Evolutionary conservation across 2,113 vertebrate species (phyloP).

Genomic region (Atractosteus spatula): DNA sequence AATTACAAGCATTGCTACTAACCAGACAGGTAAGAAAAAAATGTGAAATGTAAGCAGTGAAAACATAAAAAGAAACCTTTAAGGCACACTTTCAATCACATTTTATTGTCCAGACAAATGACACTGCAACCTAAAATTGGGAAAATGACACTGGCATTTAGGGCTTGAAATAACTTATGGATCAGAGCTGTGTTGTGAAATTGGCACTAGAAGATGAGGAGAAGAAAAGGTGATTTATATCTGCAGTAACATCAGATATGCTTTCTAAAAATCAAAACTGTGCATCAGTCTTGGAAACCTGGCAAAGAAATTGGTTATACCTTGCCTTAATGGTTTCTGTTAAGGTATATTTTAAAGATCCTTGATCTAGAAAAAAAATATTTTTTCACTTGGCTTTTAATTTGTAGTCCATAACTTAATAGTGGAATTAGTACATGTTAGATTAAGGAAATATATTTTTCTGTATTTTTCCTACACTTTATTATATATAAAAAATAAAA

Average conservation of each 20-base stretch:
- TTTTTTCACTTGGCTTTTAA: too few relatives aligned
- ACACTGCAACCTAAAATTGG: slow-evolving; percentile 29
- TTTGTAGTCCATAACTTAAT: too few relatives aligned
- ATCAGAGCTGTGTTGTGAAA: slow-evolving; percentile 14
- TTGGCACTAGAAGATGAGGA: slow-evolving; percentile 23
- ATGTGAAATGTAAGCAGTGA: slow-evolving; percentile 20
- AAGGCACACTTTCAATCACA: slow-evolving; percentile 37
- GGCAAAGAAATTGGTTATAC: slow-evolving; percentile 30
- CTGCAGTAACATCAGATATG: slow-evolving; percentile 12
- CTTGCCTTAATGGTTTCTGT: slow-evolving; percentile 6
- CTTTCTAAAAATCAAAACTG: slow-evolving; percentile 20
- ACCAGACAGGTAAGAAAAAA: slow-evolving; percentile 5
- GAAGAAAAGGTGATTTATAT: slow-evolving; percentile 25
- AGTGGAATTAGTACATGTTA: too few relatives aligned
- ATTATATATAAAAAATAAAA: too few relatives aligned
- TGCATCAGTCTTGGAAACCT: slow-evolving; percentile 17
- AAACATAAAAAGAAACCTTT: slow-evolving; percentile 23
- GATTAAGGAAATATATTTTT: too few relatives aligned
- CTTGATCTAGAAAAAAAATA: too few relatives aligned
- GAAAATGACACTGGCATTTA: slow-evolving; percentile 22
- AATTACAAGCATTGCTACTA: slow-evolving; percentile 21
- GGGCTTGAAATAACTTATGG: slow-evolving; percentile 3
- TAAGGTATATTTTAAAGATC: too few relatives aligned
- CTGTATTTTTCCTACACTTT: too few relatives aligned
- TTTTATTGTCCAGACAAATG: slow-evolving; percentile 39